Evolutionary conservation across 2,888 invertebrate species (phyloP).

Genomic region (Cantharis flavilabris): DNA sequence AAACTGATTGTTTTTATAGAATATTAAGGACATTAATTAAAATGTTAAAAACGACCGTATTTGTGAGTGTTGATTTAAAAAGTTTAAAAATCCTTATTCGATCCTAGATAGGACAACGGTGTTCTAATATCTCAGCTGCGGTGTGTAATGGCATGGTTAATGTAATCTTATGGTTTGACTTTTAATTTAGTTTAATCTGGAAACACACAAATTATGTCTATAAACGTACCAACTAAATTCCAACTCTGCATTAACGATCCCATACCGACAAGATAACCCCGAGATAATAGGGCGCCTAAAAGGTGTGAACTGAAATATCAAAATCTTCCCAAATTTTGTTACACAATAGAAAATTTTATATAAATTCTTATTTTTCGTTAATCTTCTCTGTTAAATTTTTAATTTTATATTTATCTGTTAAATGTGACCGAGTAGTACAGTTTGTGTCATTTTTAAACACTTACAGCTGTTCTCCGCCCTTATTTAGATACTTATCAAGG

Average conservation of each 20-base stretch:
- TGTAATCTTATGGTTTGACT: background rate
- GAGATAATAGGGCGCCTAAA: background rate
- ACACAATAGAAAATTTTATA: background rate
- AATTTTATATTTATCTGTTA: background rate
- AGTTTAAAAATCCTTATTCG: background rate
- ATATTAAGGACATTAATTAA: no score
- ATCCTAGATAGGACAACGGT: background rate
- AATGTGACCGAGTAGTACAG: background rate
- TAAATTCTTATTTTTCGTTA: background rate
- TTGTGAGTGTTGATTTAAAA: background rate
- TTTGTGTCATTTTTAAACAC: background rate
- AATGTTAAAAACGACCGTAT: no score
- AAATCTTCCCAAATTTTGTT: background rate
- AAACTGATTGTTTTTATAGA: no score
- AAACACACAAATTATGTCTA: background rate
- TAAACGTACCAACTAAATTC: background rate
- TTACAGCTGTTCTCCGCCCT: background rate
- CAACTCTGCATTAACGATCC: background rate
- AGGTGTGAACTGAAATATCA: background rate
- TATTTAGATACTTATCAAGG: background rate
- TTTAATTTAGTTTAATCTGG: background rate
- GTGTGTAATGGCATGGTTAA: background rate
- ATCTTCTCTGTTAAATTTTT: background rate
- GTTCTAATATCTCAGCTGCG: background rate
- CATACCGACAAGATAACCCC: background rate